phyloP scores from a whole-genome alignment of 2,113 vertebrate genomes.

The Pygathrix nemaeus region DNA sequence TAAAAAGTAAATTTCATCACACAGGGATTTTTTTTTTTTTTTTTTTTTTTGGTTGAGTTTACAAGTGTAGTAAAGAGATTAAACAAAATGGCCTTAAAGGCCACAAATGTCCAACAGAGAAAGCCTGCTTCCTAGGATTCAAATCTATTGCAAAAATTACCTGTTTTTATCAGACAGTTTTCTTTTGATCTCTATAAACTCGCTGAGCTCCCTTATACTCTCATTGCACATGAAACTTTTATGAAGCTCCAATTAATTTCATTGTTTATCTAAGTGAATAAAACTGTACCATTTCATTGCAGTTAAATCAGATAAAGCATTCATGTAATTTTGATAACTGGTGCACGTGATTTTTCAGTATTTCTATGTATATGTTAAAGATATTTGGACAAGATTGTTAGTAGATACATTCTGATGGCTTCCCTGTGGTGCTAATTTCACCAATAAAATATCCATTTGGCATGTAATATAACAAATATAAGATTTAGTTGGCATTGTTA shows the following conservation, averaged over 20 bases:
- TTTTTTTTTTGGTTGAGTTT: slow-evolving; percentile 54
- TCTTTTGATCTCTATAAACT: slow-evolving; percentile 34
- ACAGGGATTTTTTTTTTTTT: slow-evolving; percentile 49
- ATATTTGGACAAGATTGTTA: slow-evolving; percentile 61
- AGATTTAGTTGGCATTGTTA: slow-evolving; percentile 32
- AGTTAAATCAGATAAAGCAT: slow-evolving; percentile 26
- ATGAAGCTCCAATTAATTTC: slow-evolving; percentile 53
- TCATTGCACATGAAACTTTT: not conserved
- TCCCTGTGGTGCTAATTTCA: slow-evolving; percentile 35
- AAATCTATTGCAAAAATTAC: not conserved
- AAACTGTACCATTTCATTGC: slow-evolving; percentile 24
- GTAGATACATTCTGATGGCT: slow-evolving; percentile 32
- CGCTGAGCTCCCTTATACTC: not conserved
- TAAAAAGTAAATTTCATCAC: slow-evolving; percentile 75
- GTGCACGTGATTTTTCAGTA: not conserved
- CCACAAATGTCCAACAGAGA: slow-evolving; percentile 38
- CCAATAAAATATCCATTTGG: slow-evolving; percentile 37
- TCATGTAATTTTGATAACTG: slow-evolving; percentile 46
- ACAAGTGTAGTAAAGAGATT: slow-evolving; percentile 63
- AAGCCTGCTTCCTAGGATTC: slow-evolving; percentile 38
- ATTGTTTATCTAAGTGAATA: slow-evolving; percentile 59
- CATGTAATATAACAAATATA: not conserved
- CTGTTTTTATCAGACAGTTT: slow-evolving; percentile 42
- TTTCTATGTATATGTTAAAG: slow-evolving; percentile 50
- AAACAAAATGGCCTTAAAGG: slow-evolving; percentile 63